Conservation (phyloP, 2,888 invertebrate species). For the Hololepta plana region DNA sequence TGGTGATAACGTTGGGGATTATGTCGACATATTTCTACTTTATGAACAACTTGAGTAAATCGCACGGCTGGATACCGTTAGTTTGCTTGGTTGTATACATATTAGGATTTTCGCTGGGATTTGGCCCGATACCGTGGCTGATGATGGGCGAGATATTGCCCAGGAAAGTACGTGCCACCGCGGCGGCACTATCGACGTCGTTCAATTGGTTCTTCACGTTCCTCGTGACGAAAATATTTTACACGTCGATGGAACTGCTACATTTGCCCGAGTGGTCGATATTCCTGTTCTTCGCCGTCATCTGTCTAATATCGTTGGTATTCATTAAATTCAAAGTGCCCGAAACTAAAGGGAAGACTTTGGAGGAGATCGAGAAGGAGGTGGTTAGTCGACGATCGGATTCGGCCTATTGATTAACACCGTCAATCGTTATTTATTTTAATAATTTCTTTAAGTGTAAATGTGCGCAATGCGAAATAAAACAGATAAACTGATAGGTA, state of each 20-base stretch:
- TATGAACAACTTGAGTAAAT: conserved; percentile 35
- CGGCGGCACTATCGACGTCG: conserved; percentile 74
- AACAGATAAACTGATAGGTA: no score
- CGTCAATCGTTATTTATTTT: no score
- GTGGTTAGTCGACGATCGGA: no score
- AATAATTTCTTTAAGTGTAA: no score
- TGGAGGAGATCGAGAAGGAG: conserved; percentile 94
- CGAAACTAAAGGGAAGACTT: conserved; percentile 81
- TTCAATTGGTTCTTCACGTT: conserved; percentile 87
- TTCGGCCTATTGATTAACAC: no score
- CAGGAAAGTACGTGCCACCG: conserved; percentile 70
- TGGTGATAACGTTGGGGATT: conserved; percentile 52
- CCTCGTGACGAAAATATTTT: conserved; percentile 72
- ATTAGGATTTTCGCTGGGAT: conserved; percentile 74
- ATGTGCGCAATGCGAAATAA: no score
- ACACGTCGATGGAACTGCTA: conserved; percentile 41
- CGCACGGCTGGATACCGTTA: conserved; percentile 62
- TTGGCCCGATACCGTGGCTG: conserved; percentile 48
- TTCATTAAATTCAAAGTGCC: conserved; percentile 77
- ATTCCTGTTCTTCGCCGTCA: conserved; percentile 55
- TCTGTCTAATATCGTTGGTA: conserved; percentile 52
- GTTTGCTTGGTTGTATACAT: conserved; percentile 68
- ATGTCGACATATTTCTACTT: conserved; percentile 64
- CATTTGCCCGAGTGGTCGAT: conserved; percentile 68
- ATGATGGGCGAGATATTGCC: conserved; percentile 89